Conservation (phyloP, 2,113 vertebrate species). For the Odobenus rosmarus region DNA sequence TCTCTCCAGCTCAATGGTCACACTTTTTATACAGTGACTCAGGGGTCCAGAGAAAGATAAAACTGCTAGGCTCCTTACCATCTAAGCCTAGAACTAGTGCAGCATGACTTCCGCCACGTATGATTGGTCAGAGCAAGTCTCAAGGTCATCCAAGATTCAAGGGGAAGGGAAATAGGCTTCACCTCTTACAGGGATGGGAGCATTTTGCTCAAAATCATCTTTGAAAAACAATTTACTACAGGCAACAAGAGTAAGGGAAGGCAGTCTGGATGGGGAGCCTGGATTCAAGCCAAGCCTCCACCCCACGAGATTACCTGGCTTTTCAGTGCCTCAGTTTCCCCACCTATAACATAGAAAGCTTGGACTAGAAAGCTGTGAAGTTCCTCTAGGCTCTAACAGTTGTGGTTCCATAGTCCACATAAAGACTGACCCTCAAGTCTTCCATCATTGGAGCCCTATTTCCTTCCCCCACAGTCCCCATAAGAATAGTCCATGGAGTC, state of each 20-base stretch:
- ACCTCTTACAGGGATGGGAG: background rate
- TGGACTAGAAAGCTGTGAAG: background rate
- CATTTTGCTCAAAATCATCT: background rate
- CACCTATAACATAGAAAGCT: background rate
- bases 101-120: background rate
- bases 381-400: background rate
- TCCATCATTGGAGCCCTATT: too few species aligned
- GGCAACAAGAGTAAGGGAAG: background rate
- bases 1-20: background rate
- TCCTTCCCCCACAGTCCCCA: background rate
- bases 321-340: background rate
- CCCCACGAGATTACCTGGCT: background rate
- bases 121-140: background rate
- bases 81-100: background rate
- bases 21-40: background rate
- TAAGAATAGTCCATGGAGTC: background rate
- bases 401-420: too few species aligned
- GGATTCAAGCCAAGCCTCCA: background rate
- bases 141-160: background rate
- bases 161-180: background rate
- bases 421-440: background rate
- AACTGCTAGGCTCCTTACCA: background rate
- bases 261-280: background rate
- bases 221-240: background rate
- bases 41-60: background rate